A percentile compares a stretch with the other conserved stretches of the same genome.
These are phyloP conservation scores for Poeciliopsis retropinna DNA, from an alignment of 2,113 vertebrate species.

Conservation along the genomic window DNA sequence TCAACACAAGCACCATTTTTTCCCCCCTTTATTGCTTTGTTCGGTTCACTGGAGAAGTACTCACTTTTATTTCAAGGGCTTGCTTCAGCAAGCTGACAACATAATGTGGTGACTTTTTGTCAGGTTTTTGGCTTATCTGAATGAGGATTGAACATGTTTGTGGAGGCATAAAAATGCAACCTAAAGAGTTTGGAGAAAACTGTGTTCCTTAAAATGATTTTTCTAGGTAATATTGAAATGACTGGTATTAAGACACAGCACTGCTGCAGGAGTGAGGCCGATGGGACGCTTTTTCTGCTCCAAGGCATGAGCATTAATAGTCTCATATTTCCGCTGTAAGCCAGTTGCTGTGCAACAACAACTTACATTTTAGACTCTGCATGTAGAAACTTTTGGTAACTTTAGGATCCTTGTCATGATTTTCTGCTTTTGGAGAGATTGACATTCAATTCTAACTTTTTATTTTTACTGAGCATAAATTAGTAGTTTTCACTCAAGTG, in stretches of 20 bases:
- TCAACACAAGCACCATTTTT: slow-evolving; percentile 3
- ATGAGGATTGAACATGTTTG: slow-evolving; percentile 25
- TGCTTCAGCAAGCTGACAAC: slow-evolving; percentile 19
- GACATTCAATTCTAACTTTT: too few relatives aligned
- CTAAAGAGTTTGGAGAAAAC: slow-evolving; percentile 28
- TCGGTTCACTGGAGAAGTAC: neutral
- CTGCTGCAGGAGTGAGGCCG: neutral
- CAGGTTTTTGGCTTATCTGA: slow-evolving; percentile 13
- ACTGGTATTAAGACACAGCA: slow-evolving; percentile 15
- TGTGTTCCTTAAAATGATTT: slow-evolving; percentile 7
- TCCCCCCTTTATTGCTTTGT: neutral
- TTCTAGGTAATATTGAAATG: slow-evolving; percentile 8
- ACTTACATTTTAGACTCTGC: neutral
- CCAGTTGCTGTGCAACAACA: neutral
- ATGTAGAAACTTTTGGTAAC: neutral
- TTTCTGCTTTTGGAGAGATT: neutral
- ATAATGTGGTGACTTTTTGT: neutral
- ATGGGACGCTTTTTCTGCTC: slow-evolving; percentile 3
- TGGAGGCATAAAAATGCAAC: neutral
- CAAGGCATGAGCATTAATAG: neutral
- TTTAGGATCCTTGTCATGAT: neutral
- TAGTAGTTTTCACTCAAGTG: neutral
- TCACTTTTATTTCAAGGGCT: slow-evolving; percentile 23
- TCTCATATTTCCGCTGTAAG: slow-evolving; percentile 2
- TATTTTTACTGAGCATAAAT: too few relatives aligned